Base-by-base conservation (phyloP, 2,113 vertebrate genomes). In the Smithornis capensis region DNA sequence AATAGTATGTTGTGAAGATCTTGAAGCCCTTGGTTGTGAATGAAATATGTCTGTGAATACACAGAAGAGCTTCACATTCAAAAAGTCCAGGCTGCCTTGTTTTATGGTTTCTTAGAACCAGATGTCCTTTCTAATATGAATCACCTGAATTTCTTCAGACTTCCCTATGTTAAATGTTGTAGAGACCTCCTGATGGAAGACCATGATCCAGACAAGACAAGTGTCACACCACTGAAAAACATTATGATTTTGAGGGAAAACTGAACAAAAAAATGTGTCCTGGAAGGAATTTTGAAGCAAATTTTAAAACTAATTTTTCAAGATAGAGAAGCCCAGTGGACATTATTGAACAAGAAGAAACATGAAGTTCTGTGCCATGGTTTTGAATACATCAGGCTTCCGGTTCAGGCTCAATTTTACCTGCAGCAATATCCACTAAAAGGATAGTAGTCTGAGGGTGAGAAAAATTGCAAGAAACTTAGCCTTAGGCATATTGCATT, bases 131-230 rank as follows among this genome's bases (percentile, higher is more conserved):
- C 18, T 49, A 40, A 49, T 31, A 62, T 62, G 67, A 96, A 79
- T 93, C 87, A 96, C 85, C 18, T 89, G 74, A 73, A 89, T 95
- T 97, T 98, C 91, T 96, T 96, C 96, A 83, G 96, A 98, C 71
- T 90, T 98, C 77, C 89, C 76, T 75, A 90, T 74, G 71, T 89
- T 95, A 86, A 97, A 57, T 87, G 89, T 94, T 73, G 63, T 84
- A 92, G 92, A 85, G 42, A 95, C 29, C 44, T 74, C 70, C 92
- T 97, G 79, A 85, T 22, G 73, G 42, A 14, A 76, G 15, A n/a
- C 8, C 10, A 35, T 27, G 12, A 73, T 19, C 38, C 52, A 38
- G 55, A 15, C 23, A 63, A 73, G 60, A 7, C 28, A 47, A 47
- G 9, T n/a, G 24, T 70, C 49, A 86, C 16, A 75, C 12, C 4